phyloP scores from a whole-genome alignment of 2,797 vertebrate genomes.

The Peromyscus nudipes region DNA sequence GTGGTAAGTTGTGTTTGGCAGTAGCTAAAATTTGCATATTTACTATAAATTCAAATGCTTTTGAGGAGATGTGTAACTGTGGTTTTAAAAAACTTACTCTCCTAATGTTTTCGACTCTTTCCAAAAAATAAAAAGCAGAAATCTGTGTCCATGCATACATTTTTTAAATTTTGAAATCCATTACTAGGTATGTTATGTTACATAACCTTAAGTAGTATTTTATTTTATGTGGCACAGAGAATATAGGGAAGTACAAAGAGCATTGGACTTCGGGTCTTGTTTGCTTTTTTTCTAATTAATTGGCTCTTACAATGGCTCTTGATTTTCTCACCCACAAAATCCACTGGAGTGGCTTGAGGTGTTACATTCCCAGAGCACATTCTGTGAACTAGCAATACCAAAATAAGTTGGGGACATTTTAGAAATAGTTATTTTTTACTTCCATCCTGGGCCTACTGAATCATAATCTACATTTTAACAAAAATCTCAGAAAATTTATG shows the following conservation, averaged over 20 bases:
- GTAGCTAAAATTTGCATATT: constrained; percentile 29
- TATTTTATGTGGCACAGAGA: not conserved
- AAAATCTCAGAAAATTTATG: not conserved
- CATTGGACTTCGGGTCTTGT: not conserved
- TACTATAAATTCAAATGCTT: not conserved
- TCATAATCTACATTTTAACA: not conserved
- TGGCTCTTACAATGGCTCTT: not conserved
- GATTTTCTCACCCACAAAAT: not conserved
- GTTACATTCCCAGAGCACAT: not conserved
- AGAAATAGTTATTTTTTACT: not conserved
- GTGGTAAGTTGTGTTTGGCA: not conserved
- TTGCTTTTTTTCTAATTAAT: not conserved
- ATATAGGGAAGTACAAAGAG: not conserved
- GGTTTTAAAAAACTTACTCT: not conserved
- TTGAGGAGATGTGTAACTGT: not conserved
- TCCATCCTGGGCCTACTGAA: not conserved
- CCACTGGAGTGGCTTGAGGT: accelerated
- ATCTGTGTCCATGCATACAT: not conserved
- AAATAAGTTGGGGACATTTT: not conserved
- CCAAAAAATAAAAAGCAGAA: not conserved
- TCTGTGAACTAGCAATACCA: not conserved
- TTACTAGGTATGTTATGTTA: not conserved
- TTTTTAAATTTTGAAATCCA: not conserved
- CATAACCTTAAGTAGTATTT: not conserved
- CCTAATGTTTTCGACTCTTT: constrained; percentile 17